These are phyloP conservation scores for Scotopteryx bipunctaria DNA, from an alignment of 2,888 invertebrate genomes.

Conservation along the genomic window DNA sequence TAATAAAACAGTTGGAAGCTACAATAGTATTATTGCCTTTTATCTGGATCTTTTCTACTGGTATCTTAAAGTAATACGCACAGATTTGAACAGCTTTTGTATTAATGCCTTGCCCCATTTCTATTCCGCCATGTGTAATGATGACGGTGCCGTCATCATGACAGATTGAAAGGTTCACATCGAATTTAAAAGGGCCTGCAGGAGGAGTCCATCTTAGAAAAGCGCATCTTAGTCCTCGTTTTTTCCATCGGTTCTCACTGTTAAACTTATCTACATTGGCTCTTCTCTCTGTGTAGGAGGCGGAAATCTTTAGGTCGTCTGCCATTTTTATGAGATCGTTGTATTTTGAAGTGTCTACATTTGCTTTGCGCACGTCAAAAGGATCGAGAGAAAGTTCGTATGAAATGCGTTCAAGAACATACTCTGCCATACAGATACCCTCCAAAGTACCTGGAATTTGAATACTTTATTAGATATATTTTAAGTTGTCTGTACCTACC, in stretches of 20 bases:
- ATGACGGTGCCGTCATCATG: slow-evolving; percentile 84
- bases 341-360: slow-evolving; percentile 59
- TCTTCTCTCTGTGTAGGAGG: slow-evolving; percentile 77
- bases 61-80: slow-evolving; percentile 85
- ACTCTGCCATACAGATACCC: slow-evolving; percentile 79
- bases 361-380: slow-evolving; percentile 77
- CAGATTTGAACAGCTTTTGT: slow-evolving; percentile 87
- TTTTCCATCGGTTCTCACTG: slow-evolving; percentile 87
- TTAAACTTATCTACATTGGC: slow-evolving; percentile 80
- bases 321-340: slow-evolving; percentile 70
- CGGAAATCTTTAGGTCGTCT: slow-evolving; percentile 74
- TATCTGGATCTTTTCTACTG: slow-evolving; percentile 84
- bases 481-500: no score
- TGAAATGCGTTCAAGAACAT: slow-evolving; percentile 85
- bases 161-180: slow-evolving; percentile 84
- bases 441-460: slow-evolving; percentile 72
- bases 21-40: slow-evolving; percentile 84
- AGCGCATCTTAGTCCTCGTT: slow-evolving; percentile 84
- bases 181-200: no score
- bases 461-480: not conserved
- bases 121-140: slow-evolving; percentile 85
- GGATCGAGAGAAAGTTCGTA: slow-evolving; percentile 79
- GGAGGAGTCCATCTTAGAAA: slow-evolving; percentile 85
- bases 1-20: slow-evolving; percentile 84
- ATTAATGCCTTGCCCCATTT: slow-evolving; percentile 89